These are phyloP conservation scores for Cheiracanthium punctorium DNA, from an alignment of 2,888 invertebrate species.

Conservation along the genomic window DNA sequence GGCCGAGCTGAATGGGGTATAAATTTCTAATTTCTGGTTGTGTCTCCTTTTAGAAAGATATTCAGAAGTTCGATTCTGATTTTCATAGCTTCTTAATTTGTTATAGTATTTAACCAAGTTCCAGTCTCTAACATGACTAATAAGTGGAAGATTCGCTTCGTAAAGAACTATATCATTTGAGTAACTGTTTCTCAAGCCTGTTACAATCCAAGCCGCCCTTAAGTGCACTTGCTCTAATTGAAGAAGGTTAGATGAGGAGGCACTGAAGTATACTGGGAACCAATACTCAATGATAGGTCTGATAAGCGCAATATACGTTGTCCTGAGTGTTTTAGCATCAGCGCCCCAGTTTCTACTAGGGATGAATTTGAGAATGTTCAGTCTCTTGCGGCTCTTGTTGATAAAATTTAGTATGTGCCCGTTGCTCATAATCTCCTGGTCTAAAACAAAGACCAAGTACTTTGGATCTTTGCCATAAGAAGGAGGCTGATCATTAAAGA, in stretches of 20 bases:
- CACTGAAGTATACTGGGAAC: not conserved
- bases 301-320: not conserved
- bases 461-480: not conserved
- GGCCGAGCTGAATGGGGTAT: not conserved
- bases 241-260: not conserved
- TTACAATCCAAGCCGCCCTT: not conserved
- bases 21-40: not conserved
- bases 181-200: not conserved
- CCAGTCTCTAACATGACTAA: not conserved
- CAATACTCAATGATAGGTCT: not conserved
- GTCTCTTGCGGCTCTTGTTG: not conserved
- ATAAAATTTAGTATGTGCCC: slow-evolving; percentile 6
- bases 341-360: slow-evolving; percentile 1
- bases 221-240: not conserved
- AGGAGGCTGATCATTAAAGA: not conserved
- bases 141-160: slow-evolving; percentile 15
- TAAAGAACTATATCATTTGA: not conserved
- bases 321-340: not conserved
- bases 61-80: slow-evolving; percentile 22
- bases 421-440: slow-evolving; percentile 12
- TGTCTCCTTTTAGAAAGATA: not conserved
- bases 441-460: slow-evolving; percentile 7
- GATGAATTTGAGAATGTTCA: slow-evolving; percentile 13
- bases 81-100: slow-evolving; percentile 15
- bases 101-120: slow-evolving; percentile 3